Conservation (phyloP, 2,113 vertebrate genomes). For the Dasypus novemcinctus region DNA sequence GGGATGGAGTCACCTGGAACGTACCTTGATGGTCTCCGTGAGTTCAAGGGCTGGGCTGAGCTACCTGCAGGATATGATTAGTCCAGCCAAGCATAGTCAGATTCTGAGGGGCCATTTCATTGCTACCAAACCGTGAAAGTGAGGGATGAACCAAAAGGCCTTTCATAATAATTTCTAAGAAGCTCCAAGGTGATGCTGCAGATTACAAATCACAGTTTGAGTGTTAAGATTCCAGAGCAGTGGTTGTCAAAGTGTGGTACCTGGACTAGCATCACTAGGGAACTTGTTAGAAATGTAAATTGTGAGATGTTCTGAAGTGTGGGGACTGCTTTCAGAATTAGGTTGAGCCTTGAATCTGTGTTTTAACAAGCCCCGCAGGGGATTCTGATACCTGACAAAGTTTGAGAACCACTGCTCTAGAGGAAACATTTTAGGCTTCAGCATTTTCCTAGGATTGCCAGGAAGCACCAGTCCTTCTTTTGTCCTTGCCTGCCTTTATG, state of each 20-base stretch:
- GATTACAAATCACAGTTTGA: neutral
- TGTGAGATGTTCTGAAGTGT: no score
- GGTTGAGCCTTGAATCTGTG: neutral
- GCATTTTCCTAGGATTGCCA: neutral
- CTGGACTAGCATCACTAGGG: neutral
- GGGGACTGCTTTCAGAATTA: no score
- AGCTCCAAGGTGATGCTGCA: neutral
- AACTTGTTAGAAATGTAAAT: neutral
- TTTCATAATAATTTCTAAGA: neutral
- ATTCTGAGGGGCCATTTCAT: neutral
- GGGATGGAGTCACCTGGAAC: neutral
- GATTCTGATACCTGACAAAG: accelerated
- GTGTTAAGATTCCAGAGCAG: neutral
- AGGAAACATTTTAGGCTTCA: neutral
- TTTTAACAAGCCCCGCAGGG: neutral
- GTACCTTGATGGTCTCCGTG: neutral
- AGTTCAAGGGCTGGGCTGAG: neutral
- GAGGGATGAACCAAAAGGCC: neutral
- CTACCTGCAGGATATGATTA: neutral
- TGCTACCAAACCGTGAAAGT: neutral
- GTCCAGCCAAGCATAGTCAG: neutral
- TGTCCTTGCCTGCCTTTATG: neutral
- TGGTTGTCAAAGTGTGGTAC: neutral
- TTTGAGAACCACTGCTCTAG: no score
- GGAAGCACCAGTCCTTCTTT: neutral